A percentile compares a stretch with the other conserved stretches of the same genome.
Evolutionary conservation across 2,113 vertebrate genomes (phyloP).

Genomic region (Sceloporus undulatus): DNA sequence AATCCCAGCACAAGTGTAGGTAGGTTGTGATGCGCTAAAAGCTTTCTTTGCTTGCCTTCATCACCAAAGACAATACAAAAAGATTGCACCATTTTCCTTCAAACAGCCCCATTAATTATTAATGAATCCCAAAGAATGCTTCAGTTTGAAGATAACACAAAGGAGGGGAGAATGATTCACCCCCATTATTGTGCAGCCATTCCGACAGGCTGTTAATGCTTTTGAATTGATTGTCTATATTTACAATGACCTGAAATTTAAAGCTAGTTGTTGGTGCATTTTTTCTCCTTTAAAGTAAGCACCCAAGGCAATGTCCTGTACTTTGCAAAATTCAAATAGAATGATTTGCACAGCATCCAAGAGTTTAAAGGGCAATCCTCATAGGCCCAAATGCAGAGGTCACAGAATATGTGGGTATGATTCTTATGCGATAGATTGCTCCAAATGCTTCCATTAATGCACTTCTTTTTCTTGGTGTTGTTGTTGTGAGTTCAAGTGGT

Average conservation of each 20-base stretch:
- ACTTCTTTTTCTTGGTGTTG: background rate
- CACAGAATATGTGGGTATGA: fast-evolving
- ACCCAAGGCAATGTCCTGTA: background rate
- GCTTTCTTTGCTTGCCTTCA: conserved; percentile 26
- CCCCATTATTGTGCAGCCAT: fast-evolving
- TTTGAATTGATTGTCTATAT: conserved; percentile 18
- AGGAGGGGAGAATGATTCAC: conserved; percentile 62
- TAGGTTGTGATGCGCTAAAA: conserved; percentile 37
- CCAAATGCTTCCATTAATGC: too few relatives aligned
- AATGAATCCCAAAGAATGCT: conserved; percentile 59
- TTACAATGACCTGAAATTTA: conserved; percentile 26
- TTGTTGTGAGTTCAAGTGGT: too few relatives aligned
- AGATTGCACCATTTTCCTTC: fast-evolving
- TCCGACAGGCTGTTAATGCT: background rate
- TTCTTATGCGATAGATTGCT: background rate
- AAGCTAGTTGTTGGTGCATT: background rate
- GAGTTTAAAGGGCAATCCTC: background rate
- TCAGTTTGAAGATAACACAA: conserved; percentile 55
- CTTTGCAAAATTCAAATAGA: background rate
- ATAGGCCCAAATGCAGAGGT: fast-evolving
- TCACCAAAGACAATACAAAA: conserved; percentile 5
- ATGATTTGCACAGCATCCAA: background rate
- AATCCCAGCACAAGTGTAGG: conserved; percentile 7
- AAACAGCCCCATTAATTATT: conserved; percentile 67
- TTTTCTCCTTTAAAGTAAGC: background rate